Base-by-base conservation (phyloP, 2,113 vertebrate species). In the Nicator chloris region DNA sequence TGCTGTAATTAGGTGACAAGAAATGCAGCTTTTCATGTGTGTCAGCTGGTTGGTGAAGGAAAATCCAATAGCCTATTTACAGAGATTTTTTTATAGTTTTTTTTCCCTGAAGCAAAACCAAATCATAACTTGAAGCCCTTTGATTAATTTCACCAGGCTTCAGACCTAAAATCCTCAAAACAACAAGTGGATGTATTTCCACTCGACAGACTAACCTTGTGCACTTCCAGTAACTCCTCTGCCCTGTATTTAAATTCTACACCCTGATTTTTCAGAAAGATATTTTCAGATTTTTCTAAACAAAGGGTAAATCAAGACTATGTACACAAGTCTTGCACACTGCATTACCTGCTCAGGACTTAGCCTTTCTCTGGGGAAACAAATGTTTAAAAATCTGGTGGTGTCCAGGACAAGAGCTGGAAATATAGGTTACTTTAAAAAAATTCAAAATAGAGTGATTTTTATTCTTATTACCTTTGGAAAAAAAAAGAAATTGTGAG, bases 1-100 rank as follows among this genome's bases (percentile, higher is more conserved):
- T 65, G 44, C 57, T 82, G 69, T 76, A 96, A 93, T 91, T 93
- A 89, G 81, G 76, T 50, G 89, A 54, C 84, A 91, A 82, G 40
- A 88, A 94, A 87, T 61, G 31, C 31, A 85, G n/a, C 31, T 19
- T 84, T 89, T 93, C 65, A 33, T 69, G 16, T 66, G 37, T 39
- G 47, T 66, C 84, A 88, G 71, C 37, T 82, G 28, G 49, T 39
- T 83, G 63, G 35, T n/a, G 83, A 92, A 84, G 44, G 44, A 69
- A 91, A 96, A 92, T 47, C 10, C 60, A 84, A 75, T 28, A 81
- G 24, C 9, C 4, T 72, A 64, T 79, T 91, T 89, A 57, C 23
- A 82, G 75, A 51, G 4, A 5, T 3, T 18, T 47, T 64, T 66
- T 45, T 18, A 57, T 17, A 23, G 2, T 4, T 28, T 22, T 2